A percentile compares a stretch with the other conserved stretches of the same genome.
Conservation (phyloP, 2,113 vertebrate genomes). For the Hucho hucho region DNA sequence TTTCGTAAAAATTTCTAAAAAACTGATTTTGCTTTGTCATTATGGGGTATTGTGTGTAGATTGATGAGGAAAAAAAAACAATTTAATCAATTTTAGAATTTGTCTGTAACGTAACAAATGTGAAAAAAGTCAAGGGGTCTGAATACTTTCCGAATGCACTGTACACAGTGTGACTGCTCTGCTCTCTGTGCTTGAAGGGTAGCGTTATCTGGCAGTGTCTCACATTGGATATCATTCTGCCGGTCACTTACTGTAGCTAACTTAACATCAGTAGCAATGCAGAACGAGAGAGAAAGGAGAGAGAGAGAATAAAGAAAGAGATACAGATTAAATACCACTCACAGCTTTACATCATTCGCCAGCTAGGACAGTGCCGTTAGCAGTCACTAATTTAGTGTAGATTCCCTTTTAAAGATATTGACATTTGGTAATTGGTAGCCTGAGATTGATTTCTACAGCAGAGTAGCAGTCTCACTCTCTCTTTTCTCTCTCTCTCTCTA, state of each 20-base stretch:
- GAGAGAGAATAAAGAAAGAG: background rate
- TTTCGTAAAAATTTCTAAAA: too few relatives aligned
- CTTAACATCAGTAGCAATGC: slow-evolving; percentile 13
- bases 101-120: too few relatives aligned
- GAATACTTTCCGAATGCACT: too few relatives aligned
- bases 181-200: slow-evolving; percentile 33
- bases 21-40: too few relatives aligned
- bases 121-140: too few relatives aligned
- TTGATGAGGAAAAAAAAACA: too few relatives aligned
- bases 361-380: slow-evolving; percentile 17
- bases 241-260: slow-evolving; percentile 51
- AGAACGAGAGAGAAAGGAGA: background rate
- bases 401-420: slow-evolving; percentile 45
- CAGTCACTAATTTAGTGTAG: slow-evolving; percentile 35
- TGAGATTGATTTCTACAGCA: slow-evolving; percentile 27
- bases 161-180: slow-evolving; percentile 24
- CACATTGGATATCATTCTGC: slow-evolving; percentile 41
- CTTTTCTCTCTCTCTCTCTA: background rate
- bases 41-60: too few relatives aligned
- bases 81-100: too few relatives aligned
- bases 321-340: slow-evolving; percentile 3
- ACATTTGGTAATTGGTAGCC: slow-evolving; percentile 27
- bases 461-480: too few relatives aligned
- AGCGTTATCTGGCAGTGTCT: slow-evolving; percentile 49
- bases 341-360: slow-evolving; percentile 10